Base-by-base conservation (phyloP, 2,888 invertebrate species). In the Phyllotreta cruciferae region DNA sequence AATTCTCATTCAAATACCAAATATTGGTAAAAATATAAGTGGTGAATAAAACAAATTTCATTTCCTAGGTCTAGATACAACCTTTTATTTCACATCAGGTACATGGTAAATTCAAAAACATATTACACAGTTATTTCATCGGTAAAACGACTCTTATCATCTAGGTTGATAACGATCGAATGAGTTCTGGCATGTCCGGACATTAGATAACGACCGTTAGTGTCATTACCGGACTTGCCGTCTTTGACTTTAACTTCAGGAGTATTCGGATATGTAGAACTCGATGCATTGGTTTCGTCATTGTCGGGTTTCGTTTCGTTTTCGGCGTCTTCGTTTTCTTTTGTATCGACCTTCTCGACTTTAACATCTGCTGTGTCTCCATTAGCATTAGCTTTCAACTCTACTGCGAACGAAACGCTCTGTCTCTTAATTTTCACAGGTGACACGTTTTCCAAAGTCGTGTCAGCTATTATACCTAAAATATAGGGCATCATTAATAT, bases 101-200 rank as follows among this genome's bases (percentile, higher is more conserved):
- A 74, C 71, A 70, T 63, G 66, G 63, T 65, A 66, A 73, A 66
- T 62, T 44, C 41, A 60, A 67, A 70, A 70, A 62, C 47, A 41
- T 57, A 67, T 74, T 84, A 91, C 73, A 92, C 92, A 54, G 91
- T 91, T 68, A 92, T 90, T 80, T 92, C 92, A 80, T 92, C 91
- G 47, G 91, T 91, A 80, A 91, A 91, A 73, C 90, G 85, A 79
- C 88, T 90, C 76, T 91, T 91, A 80, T 91, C 91, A 77, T 91
- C 91, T 73, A 91, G 82, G 80, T 91, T 91, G 70, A 92, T 90
- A 71, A 91, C 88, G 74, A 91, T 90, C n/a, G 90, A 88, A 74
- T 89, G 90, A 66, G 90, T 90, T 75, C 87, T 84, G 9, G 89
- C 88, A 73, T 90, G 90, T 0, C 89, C 90, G 6, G 90, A 89